Evolutionary conservation across 2,113 vertebrate genomes (phyloP).

Genomic region (Bothrops jararaca): DNA sequence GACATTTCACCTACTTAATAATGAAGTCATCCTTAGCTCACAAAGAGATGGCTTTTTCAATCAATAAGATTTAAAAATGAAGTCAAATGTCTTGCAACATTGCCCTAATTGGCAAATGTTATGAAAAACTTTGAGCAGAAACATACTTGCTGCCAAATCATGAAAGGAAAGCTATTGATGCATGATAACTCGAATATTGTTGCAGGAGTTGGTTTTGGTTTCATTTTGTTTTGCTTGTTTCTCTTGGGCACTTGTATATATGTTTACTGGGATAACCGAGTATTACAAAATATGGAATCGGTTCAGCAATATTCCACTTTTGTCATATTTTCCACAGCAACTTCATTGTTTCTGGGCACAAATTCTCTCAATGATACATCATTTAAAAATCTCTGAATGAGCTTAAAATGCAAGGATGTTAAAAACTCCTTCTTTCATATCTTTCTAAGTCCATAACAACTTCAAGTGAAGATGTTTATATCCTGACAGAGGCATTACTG

Average conservation of each 20-base stretch:
- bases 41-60: neutral
- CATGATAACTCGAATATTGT: neutral
- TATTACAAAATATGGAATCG: neutral
- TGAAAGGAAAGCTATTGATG: neutral
- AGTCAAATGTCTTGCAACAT: neutral
- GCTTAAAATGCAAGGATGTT: neutral
- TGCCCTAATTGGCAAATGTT: neutral
- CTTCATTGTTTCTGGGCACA: neutral
- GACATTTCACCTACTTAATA: neutral
- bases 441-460: neutral
- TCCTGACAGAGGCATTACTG: neutral
- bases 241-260: neutral
- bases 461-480: neutral
- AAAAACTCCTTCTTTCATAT: neutral
- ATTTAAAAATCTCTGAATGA: neutral
- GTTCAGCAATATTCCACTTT: neutral
- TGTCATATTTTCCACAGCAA: neutral
- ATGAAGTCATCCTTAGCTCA: neutral
- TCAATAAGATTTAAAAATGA: neutral
- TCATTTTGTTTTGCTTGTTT: neutral
- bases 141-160: neutral
- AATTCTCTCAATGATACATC: neutral
- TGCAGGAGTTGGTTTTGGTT: neutral
- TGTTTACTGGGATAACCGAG: neutral
- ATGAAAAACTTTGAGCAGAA: neutral